Percentiles rank a stretch among this genome's conserved stretches.
These are phyloP conservation scores for Pollachius pollachius DNA, from an alignment of 2,113 vertebrate genomes.

Conservation along the genomic window DNA sequence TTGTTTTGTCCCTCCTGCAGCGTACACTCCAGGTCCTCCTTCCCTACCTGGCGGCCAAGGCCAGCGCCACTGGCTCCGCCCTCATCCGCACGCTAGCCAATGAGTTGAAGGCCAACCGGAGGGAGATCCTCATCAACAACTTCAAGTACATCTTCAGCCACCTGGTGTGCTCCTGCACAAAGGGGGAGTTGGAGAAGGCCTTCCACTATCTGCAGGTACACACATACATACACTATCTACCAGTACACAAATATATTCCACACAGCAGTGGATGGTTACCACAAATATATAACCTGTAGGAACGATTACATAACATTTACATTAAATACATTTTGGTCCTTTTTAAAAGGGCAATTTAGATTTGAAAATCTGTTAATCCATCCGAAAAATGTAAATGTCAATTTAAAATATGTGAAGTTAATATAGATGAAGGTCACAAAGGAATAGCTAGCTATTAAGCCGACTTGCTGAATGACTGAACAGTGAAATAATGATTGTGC, in stretches of 20 bases:
- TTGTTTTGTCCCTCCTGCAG: constrained; percentile 53
- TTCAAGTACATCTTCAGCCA: constrained; percentile 99
- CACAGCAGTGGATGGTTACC: no score
- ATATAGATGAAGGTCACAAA: no score
- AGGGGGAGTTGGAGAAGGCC: constrained; percentile 90
- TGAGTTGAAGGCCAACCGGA: constrained; percentile 89
- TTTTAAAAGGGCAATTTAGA: no score
- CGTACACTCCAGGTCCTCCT: constrained; percentile 91
- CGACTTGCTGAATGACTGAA: no score
- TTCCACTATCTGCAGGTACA: constrained; percentile 95
- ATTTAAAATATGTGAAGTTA: no score
- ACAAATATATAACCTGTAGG: no score
- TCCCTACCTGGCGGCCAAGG: constrained; percentile 94
- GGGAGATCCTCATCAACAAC: constrained; percentile 97
- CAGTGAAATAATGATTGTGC: no score
- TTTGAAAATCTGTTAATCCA: no score
- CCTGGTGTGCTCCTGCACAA: constrained; percentile 95
- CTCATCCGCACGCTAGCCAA: constrained; percentile 95
- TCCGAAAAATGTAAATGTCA: no score
- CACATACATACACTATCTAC: not conserved
- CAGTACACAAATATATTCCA: constrained; percentile 27
- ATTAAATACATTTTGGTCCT: no score
- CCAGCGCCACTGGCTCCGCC: constrained; percentile 86
- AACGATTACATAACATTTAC: no score
- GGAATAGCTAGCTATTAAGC: no score